Evolutionary conservation across 1,140 invertebrate genomes (phyloP), one percentile per base, ranked within the genome.

Genomic region (Carposina sasakii): DNA sequence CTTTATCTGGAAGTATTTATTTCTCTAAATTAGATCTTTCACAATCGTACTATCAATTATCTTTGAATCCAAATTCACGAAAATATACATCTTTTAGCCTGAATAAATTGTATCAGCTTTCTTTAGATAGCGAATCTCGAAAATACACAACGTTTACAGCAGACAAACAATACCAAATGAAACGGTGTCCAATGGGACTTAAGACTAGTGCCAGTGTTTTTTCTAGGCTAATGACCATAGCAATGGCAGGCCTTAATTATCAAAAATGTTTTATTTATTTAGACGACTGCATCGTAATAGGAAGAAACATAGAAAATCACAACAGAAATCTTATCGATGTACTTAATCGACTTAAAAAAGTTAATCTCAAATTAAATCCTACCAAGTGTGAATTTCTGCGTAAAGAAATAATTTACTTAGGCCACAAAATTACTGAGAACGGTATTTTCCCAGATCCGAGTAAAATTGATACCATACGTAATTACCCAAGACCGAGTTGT

Each of bases 71-170:
- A 37, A 19, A 20, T 20, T 37, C n/a, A 22, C 28, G 43, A 19
- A 15, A 45, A 20, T 33, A 87, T 60, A 88, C 87, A 6, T 82
- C 79, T 1, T 87, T 87, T 45, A 63, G 65, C 8, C 65, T 67
- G 0, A 43, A 53, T 17, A n/a, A n/a, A n/a, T n/a, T n/a, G n/a
- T n/a, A 48, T 28, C 33, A 48, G 20, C 2, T 48, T 17, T 9
- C 2, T 19, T 39, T 37, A n/a, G 10, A 48, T 10, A 6, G 17
- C 9, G 23, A 48, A 17, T n/a, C 8, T 26, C 24, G 34, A 48
- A 28, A 37, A 19, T 48, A 28, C 34, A 37, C 15, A 17, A 37
- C 34, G 3, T 2, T 8, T 13, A 17, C 34, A 19, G 34, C 34
- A 6, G 24, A 28, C 26, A 48, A 19, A 17, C 34, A 37, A n/a